These are phyloP conservation scores for Chouioia cunea DNA, from an alignment of 2,888 invertebrate genomes.

Conservation along the genomic window DNA sequence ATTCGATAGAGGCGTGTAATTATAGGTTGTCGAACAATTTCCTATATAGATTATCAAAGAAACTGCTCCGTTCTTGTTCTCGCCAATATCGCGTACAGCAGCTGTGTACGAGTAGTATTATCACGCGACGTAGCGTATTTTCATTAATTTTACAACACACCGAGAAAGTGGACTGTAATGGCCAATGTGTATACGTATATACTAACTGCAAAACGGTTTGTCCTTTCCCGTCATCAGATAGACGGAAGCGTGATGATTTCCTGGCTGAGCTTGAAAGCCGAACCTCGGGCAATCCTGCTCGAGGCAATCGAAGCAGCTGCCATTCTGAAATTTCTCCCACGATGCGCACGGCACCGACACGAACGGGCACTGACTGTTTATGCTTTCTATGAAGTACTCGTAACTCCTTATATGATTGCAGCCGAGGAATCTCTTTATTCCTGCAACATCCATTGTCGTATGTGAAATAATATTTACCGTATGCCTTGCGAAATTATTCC, in stretches of 20 bases:
- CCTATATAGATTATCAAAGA: too few relatives aligned
- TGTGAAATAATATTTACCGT: neutral
- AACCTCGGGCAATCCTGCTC: conserved; percentile 76
- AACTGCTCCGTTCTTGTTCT: too few relatives aligned
- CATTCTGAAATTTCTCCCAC: conserved; percentile 80
- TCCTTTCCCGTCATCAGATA: conserved; percentile 80
- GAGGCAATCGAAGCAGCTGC: conserved; percentile 79
- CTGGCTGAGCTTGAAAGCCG: conserved; percentile 74
- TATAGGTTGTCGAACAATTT: too few relatives aligned
- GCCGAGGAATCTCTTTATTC: conserved; percentile 79
- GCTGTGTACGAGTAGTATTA: conserved; percentile 10
- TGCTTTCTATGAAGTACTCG: conserved; percentile 86
- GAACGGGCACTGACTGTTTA: conserved; percentile 83
- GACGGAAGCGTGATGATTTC: conserved; percentile 69
- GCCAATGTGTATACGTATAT: conserved; percentile 42
- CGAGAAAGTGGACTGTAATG: conserved; percentile 13
- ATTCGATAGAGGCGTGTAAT: too few relatives aligned
- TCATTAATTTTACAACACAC: conserved; percentile 16
- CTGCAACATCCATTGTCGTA: conserved; percentile 59
- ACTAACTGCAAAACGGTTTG: conserved; percentile 84
- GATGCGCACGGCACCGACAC: conserved; percentile 83
- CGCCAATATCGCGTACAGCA: neutral
- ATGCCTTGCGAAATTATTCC: neutral
- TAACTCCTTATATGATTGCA: conserved; percentile 91
- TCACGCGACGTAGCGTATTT: neutral